These are phyloP conservation scores for Conus ventricosus DNA, from an alignment of 1,140 invertebrate species.

Conservation along the genomic window DNA sequence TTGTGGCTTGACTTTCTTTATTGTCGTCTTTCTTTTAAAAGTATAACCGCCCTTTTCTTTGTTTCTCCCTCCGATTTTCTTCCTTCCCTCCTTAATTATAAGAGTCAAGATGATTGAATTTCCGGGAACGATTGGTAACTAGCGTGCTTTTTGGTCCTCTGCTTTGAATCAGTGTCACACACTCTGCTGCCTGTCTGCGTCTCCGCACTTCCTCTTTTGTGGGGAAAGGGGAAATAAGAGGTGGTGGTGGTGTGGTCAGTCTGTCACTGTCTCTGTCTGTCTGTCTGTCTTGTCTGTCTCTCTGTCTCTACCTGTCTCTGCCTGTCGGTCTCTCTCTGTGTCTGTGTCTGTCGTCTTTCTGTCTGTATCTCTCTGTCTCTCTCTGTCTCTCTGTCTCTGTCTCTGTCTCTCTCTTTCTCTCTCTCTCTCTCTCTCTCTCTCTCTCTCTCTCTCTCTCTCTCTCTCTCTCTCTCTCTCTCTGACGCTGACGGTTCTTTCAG, in stretches of 20 bases:
- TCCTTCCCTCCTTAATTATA: too few species aligned
- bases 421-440: constrained; percentile 2
- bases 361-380: not conserved
- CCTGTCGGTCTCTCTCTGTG: too few species aligned
- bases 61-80: too few species aligned
- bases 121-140: too few species aligned
- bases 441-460: constrained; percentile 17
- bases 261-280: not conserved
- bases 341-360: not conserved
- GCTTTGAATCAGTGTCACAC: not conserved
- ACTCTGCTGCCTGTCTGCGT: not conserved
- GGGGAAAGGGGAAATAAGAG: too few species aligned
- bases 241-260: too few species aligned
- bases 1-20: too few species aligned
- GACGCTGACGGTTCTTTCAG: too few species aligned
- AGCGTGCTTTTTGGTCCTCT: not conserved
- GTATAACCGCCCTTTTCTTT: too few species aligned
- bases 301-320: too few species aligned
- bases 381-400: constrained; percentile 4
- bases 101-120: too few species aligned
- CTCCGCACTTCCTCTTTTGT: not conserved
- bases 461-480: constrained; percentile 19
- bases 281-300: not conserved
- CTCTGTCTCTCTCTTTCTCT: not conserved
- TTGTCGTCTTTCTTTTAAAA: too few species aligned